These are phyloP conservation scores for Kuschelorhynchus macadamiae DNA, from an alignment of 2,888 invertebrate genomes.

Conservation along the genomic window DNA sequence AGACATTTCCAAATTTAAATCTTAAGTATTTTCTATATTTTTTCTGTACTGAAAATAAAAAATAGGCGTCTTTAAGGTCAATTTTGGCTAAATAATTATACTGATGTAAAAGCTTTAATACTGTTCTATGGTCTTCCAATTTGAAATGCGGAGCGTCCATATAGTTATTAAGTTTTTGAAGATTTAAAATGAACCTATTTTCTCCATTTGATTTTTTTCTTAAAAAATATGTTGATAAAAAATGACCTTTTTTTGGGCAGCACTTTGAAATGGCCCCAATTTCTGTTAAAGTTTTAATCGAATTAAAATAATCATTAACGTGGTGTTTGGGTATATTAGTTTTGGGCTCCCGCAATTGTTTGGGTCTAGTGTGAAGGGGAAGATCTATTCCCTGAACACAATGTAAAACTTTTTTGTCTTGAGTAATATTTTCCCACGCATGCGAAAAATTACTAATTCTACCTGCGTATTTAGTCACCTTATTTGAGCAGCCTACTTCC, in stretches of 20 bases:
- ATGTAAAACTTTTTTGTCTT: not conserved
- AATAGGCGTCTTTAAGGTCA: not conserved
- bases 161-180: constrained; percentile 1
- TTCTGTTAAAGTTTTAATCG: not conserved
- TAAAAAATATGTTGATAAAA: constrained; percentile 5
- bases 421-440: too few species aligned
- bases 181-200: not conserved
- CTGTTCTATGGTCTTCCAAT: not conserved
- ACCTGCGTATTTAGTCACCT: constrained; percentile 10
- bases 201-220: not conserved
- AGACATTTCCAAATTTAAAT: not conserved
- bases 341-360: not conserved
- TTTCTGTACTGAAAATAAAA: not conserved
- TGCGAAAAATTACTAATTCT: not conserved
- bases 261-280: not conserved
- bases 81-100: not conserved
- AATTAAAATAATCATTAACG: not conserved
- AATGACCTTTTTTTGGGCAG: not conserved
- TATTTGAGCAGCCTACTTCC: constrained; percentile 4
- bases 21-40: not conserved
- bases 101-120: not conserved
- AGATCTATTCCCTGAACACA: not conserved
- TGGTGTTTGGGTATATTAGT: not conserved
- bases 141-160: not conserved
- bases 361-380: not conserved